Percentiles rank a stretch among this genome's conserved stretches.
Evolutionary conservation across 2,888 invertebrate genomes (phyloP).

Genomic region (Abrostola triplasia): DNA sequence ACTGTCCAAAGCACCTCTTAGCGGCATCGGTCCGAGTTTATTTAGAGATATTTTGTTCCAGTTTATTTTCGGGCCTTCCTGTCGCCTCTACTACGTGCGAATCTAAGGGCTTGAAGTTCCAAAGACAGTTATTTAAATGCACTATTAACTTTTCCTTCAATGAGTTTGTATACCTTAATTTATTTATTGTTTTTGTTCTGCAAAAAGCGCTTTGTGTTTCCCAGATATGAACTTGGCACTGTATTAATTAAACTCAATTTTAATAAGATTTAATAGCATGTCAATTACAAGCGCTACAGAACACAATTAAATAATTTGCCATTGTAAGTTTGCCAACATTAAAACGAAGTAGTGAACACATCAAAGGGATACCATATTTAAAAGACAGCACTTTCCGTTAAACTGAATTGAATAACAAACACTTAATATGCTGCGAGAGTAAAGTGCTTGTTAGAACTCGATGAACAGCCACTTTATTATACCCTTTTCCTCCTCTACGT

Average conservation of each 20-base stretch:
- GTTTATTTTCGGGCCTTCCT: slow-evolving; percentile 85
- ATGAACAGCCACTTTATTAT: slow-evolving; percentile 32
- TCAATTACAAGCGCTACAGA: slow-evolving; percentile 17
- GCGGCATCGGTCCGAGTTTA: slow-evolving; percentile 75
- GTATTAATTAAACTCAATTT: neutral
- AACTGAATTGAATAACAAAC: slow-evolving; percentile 43
- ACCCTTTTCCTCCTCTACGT: slow-evolving; percentile 10
- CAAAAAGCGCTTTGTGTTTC: neutral
- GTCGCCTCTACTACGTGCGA: slow-evolving; percentile 82
- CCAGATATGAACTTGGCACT: neutral
- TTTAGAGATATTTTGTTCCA: slow-evolving; percentile 85
- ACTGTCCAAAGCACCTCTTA: slow-evolving; percentile 61
- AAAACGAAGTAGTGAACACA: slow-evolving; percentile 5
- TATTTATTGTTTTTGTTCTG: neutral
- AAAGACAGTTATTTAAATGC: slow-evolving; percentile 13
- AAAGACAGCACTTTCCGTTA: slow-evolving; percentile 10
- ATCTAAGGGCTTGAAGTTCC: slow-evolving; percentile 78
- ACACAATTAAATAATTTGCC: slow-evolving; percentile 12
- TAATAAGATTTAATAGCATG: neutral
- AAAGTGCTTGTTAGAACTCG: slow-evolving; percentile 23
- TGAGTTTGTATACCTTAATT: neutral
- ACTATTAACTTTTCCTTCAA: neutral
- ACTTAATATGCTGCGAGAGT: slow-evolving; percentile 29
- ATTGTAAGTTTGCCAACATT: slow-evolving; percentile 1
- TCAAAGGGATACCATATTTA: slow-evolving; percentile 32